A percentile compares a stretch with the other conserved stretches of the same genome.
Conservation (phyloP, 1,140 invertebrate species). For the Musca domestica region DNA sequence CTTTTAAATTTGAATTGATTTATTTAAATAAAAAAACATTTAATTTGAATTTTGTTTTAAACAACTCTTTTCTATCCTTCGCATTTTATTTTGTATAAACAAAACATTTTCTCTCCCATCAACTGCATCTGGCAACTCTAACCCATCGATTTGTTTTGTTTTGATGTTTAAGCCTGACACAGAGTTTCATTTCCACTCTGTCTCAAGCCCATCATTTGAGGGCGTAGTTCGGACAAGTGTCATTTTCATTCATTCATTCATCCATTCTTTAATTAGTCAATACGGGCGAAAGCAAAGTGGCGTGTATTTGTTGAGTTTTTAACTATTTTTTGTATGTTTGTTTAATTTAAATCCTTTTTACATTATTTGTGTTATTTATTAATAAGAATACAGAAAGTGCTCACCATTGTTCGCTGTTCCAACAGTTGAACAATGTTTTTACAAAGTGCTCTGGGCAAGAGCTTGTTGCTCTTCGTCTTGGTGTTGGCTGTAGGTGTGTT, state of each 20-base stretch:
- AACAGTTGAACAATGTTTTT: constrained; percentile 20
- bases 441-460: constrained; percentile 40
- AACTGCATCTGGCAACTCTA: not conserved
- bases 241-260: not conserved
- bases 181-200: constrained; percentile 21
- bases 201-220: constrained; percentile 24
- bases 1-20: too few species aligned
- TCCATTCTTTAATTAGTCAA: not conserved
- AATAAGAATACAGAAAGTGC: not conserved
- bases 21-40: too few species aligned
- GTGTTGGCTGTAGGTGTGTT: constrained; percentile 62
- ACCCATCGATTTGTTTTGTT: not conserved
- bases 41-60: too few species aligned
- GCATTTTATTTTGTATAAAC: too few species aligned
- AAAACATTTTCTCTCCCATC: not conserved
- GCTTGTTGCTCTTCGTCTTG: constrained; percentile 46
- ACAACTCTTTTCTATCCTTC: too few species aligned
- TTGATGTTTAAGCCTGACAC: constrained; percentile 15
- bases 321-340: constrained; percentile 20
- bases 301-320: constrained; percentile 19
- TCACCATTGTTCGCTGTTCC: constrained; percentile 4
- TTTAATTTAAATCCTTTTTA: constrained; percentile 20
- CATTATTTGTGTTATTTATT: not conserved
- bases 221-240: constrained; percentile 26
- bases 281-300: not conserved